Evolutionary conservation across 2,797 vertebrate species (phyloP), one percentile per base, ranked within the genome.

Genomic region (Apogon talboti): DNA sequence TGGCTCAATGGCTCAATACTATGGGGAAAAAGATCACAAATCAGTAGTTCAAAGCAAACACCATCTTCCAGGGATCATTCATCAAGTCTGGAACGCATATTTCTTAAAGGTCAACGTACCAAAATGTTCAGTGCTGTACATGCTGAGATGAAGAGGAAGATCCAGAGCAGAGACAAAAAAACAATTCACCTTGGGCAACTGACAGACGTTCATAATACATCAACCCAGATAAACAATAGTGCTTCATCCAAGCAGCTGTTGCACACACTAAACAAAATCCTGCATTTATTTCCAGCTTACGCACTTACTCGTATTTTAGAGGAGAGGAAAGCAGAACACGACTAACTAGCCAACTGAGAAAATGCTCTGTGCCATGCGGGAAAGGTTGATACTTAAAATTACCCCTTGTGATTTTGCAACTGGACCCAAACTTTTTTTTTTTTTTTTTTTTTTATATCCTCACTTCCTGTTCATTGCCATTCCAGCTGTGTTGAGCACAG

Each of bases 41-140:
- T 91, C 84, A 90, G 57, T 13, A 83, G 67, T 84, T 91, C 78
- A 89, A 90, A 88, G 81, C 21, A 70, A 57, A 59, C 76, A 65
- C 53, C 6, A n/a, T 28, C 7, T 42, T 35, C 56, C n/a, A 56
- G 52, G 66, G 72, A 54, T 41, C 47, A 84, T 79, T 77, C 11
- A 70, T 83, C 78, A 78, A n/a, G 9, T 18, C 38, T 7, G 44
- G 41, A 79, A 49, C 45, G 43, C 35, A 65, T 45, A 73, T 52
- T 45, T 59, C 30, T 66, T 16, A 65, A 61, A 75, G 37, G 56
- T 58, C 64, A 78, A 71, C 37, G 57, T 16, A 67, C 21, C 66
- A 61, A 70, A 63, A 78, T 81, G 71, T 85, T 82, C 67, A 74
- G 70, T 51, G 30, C 57, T 71, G 45, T 68, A 68, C 59, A 69